Evolutionary conservation across 2,113 vertebrate genomes (phyloP).

Genomic region (Sula dactylatra): DNA sequence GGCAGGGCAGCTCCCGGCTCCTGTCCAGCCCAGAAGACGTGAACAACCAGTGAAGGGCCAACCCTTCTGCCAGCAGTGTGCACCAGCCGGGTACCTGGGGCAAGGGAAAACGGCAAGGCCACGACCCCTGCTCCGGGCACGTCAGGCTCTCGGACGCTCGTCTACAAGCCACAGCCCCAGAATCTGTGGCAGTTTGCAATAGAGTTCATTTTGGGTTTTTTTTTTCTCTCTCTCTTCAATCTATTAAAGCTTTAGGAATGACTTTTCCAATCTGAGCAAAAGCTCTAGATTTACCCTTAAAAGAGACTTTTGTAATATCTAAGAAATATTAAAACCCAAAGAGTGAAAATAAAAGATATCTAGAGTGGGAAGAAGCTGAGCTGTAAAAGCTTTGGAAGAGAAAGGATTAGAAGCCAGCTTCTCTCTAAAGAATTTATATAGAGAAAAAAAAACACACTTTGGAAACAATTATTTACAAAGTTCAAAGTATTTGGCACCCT

Average conservation of each 20-base stretch:
- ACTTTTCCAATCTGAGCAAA: background rate
- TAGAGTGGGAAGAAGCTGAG: background rate
- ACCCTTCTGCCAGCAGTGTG: too few relatives aligned
- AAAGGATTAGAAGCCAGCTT: background rate
- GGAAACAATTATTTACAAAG: slow-evolving; percentile 29
- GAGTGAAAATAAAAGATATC: background rate
- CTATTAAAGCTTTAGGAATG: background rate
- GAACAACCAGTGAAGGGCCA: background rate
- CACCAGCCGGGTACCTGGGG: background rate
- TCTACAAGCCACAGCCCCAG: background rate
- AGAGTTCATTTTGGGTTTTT: background rate
- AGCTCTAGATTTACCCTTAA: background rate
- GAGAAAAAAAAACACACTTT: background rate
- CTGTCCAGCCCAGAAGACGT: background rate
- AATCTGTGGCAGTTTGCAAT: background rate
- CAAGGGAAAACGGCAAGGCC: background rate
- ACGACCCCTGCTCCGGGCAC: background rate
- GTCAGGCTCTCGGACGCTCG: background rate
- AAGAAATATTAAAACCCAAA: background rate
- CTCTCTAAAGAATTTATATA: background rate
- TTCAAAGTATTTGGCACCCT: background rate
- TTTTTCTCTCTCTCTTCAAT: background rate
- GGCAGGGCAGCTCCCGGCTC: background rate
- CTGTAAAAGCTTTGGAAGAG: background rate
- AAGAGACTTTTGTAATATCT: background rate